Base-by-base conservation (phyloP, 2,113 vertebrate genomes). In the Mionectes macconnelli region DNA sequence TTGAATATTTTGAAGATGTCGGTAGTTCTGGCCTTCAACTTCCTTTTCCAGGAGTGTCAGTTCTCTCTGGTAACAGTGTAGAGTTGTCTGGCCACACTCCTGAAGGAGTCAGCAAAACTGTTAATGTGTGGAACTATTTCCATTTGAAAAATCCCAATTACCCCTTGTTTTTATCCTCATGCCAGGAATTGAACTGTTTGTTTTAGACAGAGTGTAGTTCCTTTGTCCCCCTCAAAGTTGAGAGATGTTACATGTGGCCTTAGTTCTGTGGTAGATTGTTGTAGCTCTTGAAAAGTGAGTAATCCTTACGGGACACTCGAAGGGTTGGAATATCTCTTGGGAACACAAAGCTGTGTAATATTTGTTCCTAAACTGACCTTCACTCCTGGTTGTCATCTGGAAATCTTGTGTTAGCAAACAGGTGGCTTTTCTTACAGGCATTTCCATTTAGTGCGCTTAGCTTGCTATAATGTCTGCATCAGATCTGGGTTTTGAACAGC, bases 51-150 rank as follows among this genome's bases (percentile, higher is more conserved):
- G 4, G 75, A 52, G 35, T 1, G 18, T 1, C 25, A 95, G 66
- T 96, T 97, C 97, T n/a, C 8, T 16, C 72, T 88, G 68, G 81
- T 93, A 97, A 42, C 95, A 96, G 6, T 25, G 12, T 13, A 96
- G 84, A 74, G 75, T 86, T 42, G 5, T 14, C 17, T 6, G 1
- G 33, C 23, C 80, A 62, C 95, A 97, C 20, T 94, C 60, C 97
- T 97, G 23, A 62, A 96, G 90, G 21, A 89, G 16, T 39, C 11
- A 89, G 33, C 8, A 72, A 85, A 60, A 78, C 30, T 5, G 14
- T 83, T 55, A 23, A 42, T 0, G 10, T 19, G 4, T 20, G 6
- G 69, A 20, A 42, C 9, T 86, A 49, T 49, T 86, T 56, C 2
- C 5, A 0, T 62, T 69, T 12, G 9, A 68, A 33, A 50, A 23